Evolutionary conservation across 2,888 invertebrate species (phyloP), one percentile per base, ranked within the genome.

Genomic region (Rhaphigaster nebulosa): DNA sequence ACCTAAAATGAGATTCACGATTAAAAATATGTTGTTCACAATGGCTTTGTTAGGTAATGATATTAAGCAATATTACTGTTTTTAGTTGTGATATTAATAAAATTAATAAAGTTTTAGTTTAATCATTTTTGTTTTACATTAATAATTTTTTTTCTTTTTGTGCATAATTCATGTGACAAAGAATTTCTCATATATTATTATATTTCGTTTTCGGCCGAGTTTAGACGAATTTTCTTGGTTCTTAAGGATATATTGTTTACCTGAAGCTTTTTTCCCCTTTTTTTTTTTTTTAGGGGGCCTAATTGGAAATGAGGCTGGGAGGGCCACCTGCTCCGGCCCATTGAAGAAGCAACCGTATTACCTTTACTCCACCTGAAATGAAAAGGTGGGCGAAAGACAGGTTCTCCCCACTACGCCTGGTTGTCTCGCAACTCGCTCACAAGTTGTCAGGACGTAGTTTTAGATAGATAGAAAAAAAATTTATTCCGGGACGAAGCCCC

Each of bases 261-360:
- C 60, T 60, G 60, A 60, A 60, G 20, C n/a, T 6, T n/a, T n/a
- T 56, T 56, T 4, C 3, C 10, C 10, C 5, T 26, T 56, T 23
- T 56, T 56, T 60, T n/a, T 60, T 60, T 26, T 10, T 6, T 26
- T 45, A 12, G 45, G 5, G 45, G 45, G 45, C 2, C 26, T 60
- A 60, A 60, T 60, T 60, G 60, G 60, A n/a, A 60, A 60, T n/a
- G 23, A n/a, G n/a, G 10, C 12, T 1, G 26, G 60, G 2, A 10
- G 6, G n/a, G n/a, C 6, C 60, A 60, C 60, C 60, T 60, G 60
- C 60, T 60, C n/a, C 8, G 60, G 1, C 60, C 60, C n/a, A 60
- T 60, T 60, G 60, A 60, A 60, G 60, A 60, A n/a, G 60, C 60
- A 60, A 60, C 60, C n/a, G 54, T 60, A n/a, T n/a, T 65, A 65